Conservation (phyloP, 2,113 vertebrate species). For the Halcyon malimbica region DNA sequence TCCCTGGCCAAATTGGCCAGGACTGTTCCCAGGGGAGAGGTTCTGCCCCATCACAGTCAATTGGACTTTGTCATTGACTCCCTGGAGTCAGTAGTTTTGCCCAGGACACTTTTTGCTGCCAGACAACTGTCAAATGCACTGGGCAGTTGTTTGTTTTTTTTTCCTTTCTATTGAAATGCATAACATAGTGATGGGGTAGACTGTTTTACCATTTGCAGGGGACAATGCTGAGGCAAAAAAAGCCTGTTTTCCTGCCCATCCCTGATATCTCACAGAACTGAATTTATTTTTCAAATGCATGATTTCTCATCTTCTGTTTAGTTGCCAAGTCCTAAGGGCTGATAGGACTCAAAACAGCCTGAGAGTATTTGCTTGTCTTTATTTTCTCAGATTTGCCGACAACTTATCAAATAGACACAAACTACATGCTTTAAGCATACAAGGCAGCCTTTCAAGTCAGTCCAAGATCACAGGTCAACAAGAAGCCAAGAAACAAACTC, state of each 20-base stretch:
- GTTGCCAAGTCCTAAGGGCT: conserved; percentile 26
- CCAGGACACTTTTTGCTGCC: conserved; percentile 19
- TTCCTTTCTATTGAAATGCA: conserved; percentile 21
- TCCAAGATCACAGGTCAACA: conserved; percentile 40
- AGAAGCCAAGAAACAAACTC: conserved; percentile 43
- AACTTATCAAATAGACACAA: conserved; percentile 54
- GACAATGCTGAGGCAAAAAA: conserved; percentile 3
- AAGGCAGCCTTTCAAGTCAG: conserved; percentile 41
- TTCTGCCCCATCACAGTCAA: conserved; percentile 22
- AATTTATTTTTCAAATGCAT: conserved; percentile 27
- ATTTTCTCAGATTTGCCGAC: conserved; percentile 28
- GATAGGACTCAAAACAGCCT: conserved; percentile 31
- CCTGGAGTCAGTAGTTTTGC: conserved; percentile 26
- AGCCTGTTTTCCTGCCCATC: background rate
- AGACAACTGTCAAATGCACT: conserved; percentile 18
- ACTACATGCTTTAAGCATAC: background rate
- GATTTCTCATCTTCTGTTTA: conserved; percentile 42
- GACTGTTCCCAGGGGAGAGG: background rate
- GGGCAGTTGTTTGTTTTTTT: background rate
- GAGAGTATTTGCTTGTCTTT: conserved; percentile 14
- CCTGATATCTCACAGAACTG: background rate
- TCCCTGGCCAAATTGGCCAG: conserved; percentile 46
- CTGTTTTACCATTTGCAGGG: background rate
- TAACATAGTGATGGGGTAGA: background rate
- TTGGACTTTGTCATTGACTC: conserved; percentile 35